Percentiles rank a stretch among this genome's conserved stretches.
phyloP scores from a whole-genome alignment of 2,888 invertebrate genomes.

The Drosophila suboccidentalis region DNA sequence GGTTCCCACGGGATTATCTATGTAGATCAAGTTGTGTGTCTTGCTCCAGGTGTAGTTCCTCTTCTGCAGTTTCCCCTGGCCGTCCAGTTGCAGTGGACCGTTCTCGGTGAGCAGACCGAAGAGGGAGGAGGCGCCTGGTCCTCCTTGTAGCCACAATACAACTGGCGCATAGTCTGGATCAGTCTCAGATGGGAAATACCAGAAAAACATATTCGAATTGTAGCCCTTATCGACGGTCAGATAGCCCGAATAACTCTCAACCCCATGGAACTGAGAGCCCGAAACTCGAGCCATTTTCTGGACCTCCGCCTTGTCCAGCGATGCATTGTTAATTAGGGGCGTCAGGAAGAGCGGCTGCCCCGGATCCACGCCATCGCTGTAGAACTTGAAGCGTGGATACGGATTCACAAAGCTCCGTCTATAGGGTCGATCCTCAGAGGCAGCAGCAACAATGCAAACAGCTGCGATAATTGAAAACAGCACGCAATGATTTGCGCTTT shows the following conservation, averaged over 20 bases:
- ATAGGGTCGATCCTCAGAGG: slow-evolving; percentile 46
- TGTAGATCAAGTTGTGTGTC: slow-evolving; percentile 92
- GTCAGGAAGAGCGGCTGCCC: slow-evolving; percentile 86
- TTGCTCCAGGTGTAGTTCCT: slow-evolving; percentile 93
- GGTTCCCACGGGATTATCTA: slow-evolving; percentile 97
- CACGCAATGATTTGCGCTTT: slow-evolving; percentile 68
- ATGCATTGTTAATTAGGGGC: slow-evolving; percentile 81
- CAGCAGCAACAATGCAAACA: slow-evolving; percentile 8
- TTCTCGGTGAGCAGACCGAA: slow-evolving; percentile 94
- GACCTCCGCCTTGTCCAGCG: slow-evolving; percentile 85
- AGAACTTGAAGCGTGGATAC: slow-evolving; percentile 82
- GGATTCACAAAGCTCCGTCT: slow-evolving; percentile 84
- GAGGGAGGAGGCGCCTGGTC: slow-evolving; percentile 93
- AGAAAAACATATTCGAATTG: slow-evolving; percentile 95
- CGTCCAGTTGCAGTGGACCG: slow-evolving; percentile 89
- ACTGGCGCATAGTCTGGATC: slow-evolving; percentile 88
- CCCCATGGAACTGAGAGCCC: slow-evolving; percentile 83
- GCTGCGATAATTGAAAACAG: slow-evolving; percentile 42
- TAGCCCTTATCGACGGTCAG: slow-evolving; percentile 92
- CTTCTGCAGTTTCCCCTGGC: slow-evolving; percentile 85
- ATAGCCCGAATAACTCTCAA: slow-evolving; percentile 88
- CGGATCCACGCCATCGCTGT: slow-evolving; percentile 82
- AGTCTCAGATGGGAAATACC: slow-evolving; percentile 93
- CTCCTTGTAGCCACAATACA: slow-evolving; percentile 94
- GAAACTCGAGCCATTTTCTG: slow-evolving; percentile 80